Percentiles rank a stretch among this genome's conserved stretches.
Conservation (phyloP, 2,888 invertebrate species). For the Tortricodes alternella region DNA sequence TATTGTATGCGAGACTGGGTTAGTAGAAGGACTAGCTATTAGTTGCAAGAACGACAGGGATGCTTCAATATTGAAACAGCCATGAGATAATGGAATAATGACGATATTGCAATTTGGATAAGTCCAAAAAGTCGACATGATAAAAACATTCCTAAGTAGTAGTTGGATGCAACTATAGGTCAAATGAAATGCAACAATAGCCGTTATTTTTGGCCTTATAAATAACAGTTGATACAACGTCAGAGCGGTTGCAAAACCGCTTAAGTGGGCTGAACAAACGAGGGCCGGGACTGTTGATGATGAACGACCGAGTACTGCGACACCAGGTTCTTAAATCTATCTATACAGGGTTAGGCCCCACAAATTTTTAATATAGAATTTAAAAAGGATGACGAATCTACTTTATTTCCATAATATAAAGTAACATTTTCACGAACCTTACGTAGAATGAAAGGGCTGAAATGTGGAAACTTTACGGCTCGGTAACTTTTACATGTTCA, state of each 20-base stretch:
- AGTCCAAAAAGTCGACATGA: not conserved
- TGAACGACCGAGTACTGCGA: slow-evolving; percentile 33
- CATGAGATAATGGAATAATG: too few relatives aligned
- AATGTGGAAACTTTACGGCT: not conserved
- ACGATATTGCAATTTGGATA: too few relatives aligned
- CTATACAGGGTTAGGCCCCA: too few relatives aligned
- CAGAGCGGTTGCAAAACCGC: slow-evolving; percentile 36
- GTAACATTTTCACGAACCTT: not conserved
- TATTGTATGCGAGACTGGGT: too few relatives aligned
- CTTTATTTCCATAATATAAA: too few relatives aligned
- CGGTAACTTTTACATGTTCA: not conserved
- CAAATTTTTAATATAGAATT: too few relatives aligned
- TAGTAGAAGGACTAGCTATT: too few relatives aligned
- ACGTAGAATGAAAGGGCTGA: not conserved
- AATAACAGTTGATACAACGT: slow-evolving; percentile 12
- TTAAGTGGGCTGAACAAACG: slow-evolving; percentile 41
- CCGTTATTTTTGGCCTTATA: slow-evolving; percentile 3
- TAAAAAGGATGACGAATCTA: too few relatives aligned
- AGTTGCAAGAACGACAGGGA: too few relatives aligned
- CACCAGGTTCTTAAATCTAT: slow-evolving; percentile 28
- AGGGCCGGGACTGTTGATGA: slow-evolving; percentile 34
- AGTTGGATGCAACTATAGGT: not conserved
- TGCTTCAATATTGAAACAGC: too few relatives aligned
- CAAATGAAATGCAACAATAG: not conserved
- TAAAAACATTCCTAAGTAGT: not conserved